These are phyloP conservation scores for Leistus spinibarbis DNA, from an alignment of 2,888 invertebrate genomes.

Conservation along the genomic window DNA sequence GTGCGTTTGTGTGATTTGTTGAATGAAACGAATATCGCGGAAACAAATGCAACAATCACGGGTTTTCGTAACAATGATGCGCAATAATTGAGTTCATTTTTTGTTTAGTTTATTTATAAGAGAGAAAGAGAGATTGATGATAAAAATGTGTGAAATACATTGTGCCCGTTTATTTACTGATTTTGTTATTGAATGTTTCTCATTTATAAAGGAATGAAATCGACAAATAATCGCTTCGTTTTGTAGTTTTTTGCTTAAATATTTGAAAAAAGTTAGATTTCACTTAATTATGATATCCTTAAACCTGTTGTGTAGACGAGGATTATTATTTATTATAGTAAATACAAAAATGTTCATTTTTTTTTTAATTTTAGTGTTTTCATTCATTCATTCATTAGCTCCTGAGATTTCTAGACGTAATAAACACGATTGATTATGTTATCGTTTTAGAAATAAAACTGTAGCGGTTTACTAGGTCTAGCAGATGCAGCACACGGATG, in stretches of 20 bases:
- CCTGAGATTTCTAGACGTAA: constrained; percentile 33
- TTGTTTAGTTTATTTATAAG: background rate
- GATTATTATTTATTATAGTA: constrained; percentile 32
- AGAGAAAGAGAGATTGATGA: background rate
- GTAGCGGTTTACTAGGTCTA: constrained; percentile 24
- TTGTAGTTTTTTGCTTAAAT: background rate
- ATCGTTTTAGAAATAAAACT: background rate
- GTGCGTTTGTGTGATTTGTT: no score
- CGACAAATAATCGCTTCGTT: background rate
- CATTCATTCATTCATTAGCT: constrained; percentile 25
- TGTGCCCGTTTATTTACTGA: background rate
- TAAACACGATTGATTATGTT: constrained; percentile 2
- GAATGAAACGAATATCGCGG: background rate
- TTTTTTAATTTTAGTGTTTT: background rate
- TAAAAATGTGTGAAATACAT: background rate
- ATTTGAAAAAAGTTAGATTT: background rate
- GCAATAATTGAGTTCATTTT: background rate
- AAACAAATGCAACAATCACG: background rate
- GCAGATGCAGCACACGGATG: constrained; percentile 3
- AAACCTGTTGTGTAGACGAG: constrained; percentile 27
- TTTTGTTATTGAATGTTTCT: background rate
- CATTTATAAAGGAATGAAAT: background rate
- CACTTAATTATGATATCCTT: background rate
- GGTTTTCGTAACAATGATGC: background rate
- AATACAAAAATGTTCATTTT: constrained; percentile 17